Conservation (phyloP, 2,797 vertebrate species). For the Pipistrellus kuhlii region DNA sequence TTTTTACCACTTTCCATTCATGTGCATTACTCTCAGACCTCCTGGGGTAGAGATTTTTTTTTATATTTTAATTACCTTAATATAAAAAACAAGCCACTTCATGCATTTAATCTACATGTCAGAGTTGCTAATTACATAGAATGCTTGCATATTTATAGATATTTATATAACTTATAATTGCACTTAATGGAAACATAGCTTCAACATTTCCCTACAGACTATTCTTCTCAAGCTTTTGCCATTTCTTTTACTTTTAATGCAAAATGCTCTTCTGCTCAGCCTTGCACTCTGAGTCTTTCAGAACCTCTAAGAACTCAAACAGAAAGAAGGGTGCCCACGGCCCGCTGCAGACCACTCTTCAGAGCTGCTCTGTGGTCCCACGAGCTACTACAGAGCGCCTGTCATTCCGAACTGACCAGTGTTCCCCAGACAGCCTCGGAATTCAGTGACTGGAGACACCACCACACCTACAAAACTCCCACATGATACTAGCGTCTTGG, state of each 20-base stretch:
- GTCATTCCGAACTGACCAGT: background rate
- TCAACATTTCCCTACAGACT: background rate
- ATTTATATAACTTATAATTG: background rate
- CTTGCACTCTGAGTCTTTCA: slow-evolving; percentile 20
- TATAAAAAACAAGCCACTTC: background rate
- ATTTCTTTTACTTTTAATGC: slow-evolving; percentile 35
- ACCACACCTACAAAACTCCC: background rate
- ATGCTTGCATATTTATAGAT: background rate
- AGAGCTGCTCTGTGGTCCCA: background rate
- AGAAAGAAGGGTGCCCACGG: background rate
- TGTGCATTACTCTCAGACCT: slow-evolving; percentile 9
- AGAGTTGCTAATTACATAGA: slow-evolving; percentile 34
- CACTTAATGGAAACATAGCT: background rate
- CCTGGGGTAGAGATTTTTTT: slow-evolving; percentile 21
- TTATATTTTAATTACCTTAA: slow-evolving; percentile 23
- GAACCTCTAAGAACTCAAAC: background rate
- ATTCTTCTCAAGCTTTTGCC: background rate
- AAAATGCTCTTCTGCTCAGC: background rate
- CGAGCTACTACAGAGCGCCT: background rate
- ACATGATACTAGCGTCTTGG: background rate
- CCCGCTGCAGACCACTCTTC: background rate
- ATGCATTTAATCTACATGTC: background rate
- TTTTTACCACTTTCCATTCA: slow-evolving; percentile 19
- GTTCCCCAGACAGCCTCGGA: background rate
- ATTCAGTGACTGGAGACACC: background rate